Conservation (phyloP, 2,113 vertebrate species). For the Sakesphorus luctuosus region DNA sequence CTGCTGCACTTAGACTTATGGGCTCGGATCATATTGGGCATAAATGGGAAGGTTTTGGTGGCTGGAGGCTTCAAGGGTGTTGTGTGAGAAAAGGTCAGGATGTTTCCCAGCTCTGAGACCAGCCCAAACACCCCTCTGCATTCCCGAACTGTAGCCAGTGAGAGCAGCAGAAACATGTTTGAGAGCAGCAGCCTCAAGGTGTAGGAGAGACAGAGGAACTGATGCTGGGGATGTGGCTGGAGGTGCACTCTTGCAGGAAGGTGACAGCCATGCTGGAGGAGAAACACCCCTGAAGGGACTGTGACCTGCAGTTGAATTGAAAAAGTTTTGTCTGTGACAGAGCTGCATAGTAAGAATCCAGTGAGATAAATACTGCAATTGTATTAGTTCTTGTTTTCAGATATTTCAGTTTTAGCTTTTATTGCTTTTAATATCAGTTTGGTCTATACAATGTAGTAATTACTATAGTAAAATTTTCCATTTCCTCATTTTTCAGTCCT, state of each 20-base stretch:
- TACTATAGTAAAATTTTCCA: not conserved
- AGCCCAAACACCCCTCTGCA: not conserved
- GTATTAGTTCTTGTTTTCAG: not conserved
- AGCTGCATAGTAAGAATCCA: not conserved
- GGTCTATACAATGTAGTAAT: not conserved
- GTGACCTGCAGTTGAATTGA: not conserved
- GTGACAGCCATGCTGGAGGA: not conserved
- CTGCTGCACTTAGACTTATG: not conserved
- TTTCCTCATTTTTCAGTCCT: not conserved
- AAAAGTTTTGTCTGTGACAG: not conserved
- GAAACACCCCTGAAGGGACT: not conserved
- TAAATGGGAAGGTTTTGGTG: not conserved
- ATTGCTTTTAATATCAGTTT: not conserved
- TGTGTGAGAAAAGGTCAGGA: not conserved
- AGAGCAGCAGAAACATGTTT: not conserved
- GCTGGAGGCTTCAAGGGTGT: not conserved
- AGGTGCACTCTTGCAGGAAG: not conserved
- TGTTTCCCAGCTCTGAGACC: not conserved
- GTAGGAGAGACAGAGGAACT: not conserved
- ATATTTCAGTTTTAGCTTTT: not conserved
- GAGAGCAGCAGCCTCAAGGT: not conserved
- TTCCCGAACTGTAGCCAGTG: not conserved
- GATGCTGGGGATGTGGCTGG: not conserved
- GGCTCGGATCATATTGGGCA: not conserved
- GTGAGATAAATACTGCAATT: not conserved